Evolutionary conservation across 2,888 invertebrate genomes (phyloP), one percentile per base, ranked within the genome.

Genomic region (Microctonus hyperodae): DNA sequence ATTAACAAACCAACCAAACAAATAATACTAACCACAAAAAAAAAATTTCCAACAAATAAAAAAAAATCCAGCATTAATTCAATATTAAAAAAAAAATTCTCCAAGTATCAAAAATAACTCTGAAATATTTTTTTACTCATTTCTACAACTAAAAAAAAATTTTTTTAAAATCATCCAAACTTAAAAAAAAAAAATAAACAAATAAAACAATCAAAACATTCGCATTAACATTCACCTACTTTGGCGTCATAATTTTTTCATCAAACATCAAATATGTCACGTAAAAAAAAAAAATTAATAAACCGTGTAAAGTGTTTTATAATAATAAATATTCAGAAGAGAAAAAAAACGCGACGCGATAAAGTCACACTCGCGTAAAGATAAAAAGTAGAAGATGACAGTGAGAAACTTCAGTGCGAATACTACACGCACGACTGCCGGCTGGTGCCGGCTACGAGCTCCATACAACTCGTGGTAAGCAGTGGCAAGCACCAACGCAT

Each of bases 401-500:
- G 61, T 53, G 55, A 56, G 61, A 48, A 55, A 31, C 57, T 22
- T 51, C 48, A 56, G 55, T 55, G 33, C 31, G 31, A n/a, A 33
- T n/a, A 53, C n/a, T 48, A 60, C 40, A 59, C 66, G 66, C 61
- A 61, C 55, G 56, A 66, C 66, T 66, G 66, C 56, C 22, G 60
- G 48, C 56, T 48, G 55, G 31, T 57, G 35, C 23, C 44, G 44
- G 66, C 53, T 61, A 64, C 53, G 25, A 53, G 25, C 25, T 25
- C 25, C 53, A 53, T 23, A 22, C n/a, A 31, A 55, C 64, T 64
- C 66, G 66, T 66, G 60, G 61, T 20, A 55, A 60, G 60, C 53
- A 44, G 66, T 66, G 60, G 61, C 16, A 55, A 60, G 60, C 53
- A 44, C 48, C 56, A 25, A 53, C 51, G 40, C 28, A 28, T 13